phyloP scores from a whole-genome alignment of 1,140 invertebrate species.

The Cyclargus thomasi region DNA sequence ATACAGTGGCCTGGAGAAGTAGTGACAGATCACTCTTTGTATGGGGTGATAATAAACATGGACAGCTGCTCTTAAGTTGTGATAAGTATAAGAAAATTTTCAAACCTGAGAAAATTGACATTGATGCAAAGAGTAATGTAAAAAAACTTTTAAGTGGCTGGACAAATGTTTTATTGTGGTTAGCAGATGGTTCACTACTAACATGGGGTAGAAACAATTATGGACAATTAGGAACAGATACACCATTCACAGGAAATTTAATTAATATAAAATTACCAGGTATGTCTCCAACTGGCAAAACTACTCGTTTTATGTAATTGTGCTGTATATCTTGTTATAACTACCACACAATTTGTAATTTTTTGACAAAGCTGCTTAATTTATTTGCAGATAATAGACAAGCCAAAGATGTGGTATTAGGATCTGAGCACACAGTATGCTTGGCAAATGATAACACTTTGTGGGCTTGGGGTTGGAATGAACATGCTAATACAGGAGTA shows the following conservation, averaged over 20 bases:
- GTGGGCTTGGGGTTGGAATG: slow-evolving; percentile 93
- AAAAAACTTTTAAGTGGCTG: slow-evolving; percentile 80
- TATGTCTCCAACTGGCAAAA: no score
- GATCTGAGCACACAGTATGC: slow-evolving; percentile 86
- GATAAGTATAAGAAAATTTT: slow-evolving; percentile 54
- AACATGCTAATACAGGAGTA: slow-evolving; percentile 91
- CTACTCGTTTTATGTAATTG: neutral
- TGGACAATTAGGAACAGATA: slow-evolving; percentile 80
- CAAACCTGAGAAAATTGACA: slow-evolving; percentile 72
- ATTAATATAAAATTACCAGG: slow-evolving; percentile 52
- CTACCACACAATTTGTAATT: neutral
- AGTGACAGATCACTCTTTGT: slow-evolving; percentile 77
- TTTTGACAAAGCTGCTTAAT: slow-evolving; percentile 9
- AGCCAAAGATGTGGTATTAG: slow-evolving; percentile 78
- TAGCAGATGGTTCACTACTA: slow-evolving; percentile 76
- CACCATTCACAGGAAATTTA: slow-evolving; percentile 43
- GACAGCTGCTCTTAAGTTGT: slow-evolving; percentile 78
- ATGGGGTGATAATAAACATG: slow-evolving; percentile 86
- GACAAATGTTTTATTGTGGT: slow-evolving; percentile 82
- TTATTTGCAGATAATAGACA: slow-evolving; percentile 54
- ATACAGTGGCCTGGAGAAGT: slow-evolving; percentile 79
- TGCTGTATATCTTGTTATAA: neutral
- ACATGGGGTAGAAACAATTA: slow-evolving; percentile 89
- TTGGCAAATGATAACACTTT: slow-evolving; percentile 77
- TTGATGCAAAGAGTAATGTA: slow-evolving; percentile 70